A percentile compares a stretch with the other conserved stretches of the same genome.
Evolutionary conservation across 2,113 vertebrate species (phyloP).

Genomic region (Saccopteryx bilineata): DNA sequence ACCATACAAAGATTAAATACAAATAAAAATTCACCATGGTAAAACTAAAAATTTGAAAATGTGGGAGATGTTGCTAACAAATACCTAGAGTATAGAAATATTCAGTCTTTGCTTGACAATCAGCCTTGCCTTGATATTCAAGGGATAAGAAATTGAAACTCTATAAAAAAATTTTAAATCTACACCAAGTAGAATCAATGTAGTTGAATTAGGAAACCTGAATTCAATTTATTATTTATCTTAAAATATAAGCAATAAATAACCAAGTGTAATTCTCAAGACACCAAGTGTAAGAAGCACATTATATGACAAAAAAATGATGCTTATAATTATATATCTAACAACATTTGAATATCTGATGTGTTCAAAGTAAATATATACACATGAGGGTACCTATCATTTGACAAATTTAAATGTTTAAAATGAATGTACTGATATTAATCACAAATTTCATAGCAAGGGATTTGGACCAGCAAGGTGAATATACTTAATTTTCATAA

Average conservation of each 20-base stretch:
- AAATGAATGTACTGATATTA: constrained; percentile 27
- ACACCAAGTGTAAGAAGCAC: background rate
- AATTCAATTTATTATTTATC: constrained; percentile 30
- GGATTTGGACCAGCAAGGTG: background rate
- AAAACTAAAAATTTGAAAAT: constrained; percentile 2
- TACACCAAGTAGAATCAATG: background rate
- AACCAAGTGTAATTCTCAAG: background rate
- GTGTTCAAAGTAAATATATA: background rate
- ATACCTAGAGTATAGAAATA: background rate
- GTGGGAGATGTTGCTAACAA: background rate
- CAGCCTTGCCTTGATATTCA: background rate
- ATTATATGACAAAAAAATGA: background rate
- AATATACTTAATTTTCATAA: constrained; percentile 39
- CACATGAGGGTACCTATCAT: background rate
- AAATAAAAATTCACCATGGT: constrained; percentile 5
- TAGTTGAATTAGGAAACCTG: background rate
- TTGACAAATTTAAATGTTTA: constrained; percentile 34
- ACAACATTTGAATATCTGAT: background rate
- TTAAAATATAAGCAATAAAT: background rate
- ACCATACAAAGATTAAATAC: background rate
- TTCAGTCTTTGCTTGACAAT: background rate
- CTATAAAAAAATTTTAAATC: constrained; percentile 15
- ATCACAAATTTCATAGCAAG: constrained; percentile 30
- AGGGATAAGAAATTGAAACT: constrained; percentile 1
- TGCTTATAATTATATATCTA: background rate